These are phyloP conservation scores for Scaptomyza reducta DNA, from an alignment of 2,888 invertebrate species.

Conservation along the genomic window DNA sequence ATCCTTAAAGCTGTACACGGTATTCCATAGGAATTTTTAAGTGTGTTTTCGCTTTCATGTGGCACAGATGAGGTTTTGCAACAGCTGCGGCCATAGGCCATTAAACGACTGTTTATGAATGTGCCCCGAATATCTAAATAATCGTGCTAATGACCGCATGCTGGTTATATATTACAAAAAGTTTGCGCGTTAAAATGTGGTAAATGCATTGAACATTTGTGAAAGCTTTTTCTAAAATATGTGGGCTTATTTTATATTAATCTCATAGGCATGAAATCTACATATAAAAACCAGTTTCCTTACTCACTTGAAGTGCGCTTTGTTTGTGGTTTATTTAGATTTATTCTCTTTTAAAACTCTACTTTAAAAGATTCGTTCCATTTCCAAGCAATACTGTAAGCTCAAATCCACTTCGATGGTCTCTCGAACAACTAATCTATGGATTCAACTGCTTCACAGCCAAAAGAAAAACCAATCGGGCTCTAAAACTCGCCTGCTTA, in stretches of 20 bases:
- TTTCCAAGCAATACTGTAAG: background rate
- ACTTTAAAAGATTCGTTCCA: background rate
- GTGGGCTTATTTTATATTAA: background rate
- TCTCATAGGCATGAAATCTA: background rate
- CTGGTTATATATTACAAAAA: constrained; percentile 3
- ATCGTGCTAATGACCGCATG: constrained; percentile 6
- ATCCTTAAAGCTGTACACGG: background rate
- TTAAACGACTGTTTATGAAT: constrained; percentile 70
- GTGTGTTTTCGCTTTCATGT: constrained; percentile 14
- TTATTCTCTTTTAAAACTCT: background rate
- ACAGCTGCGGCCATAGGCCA: constrained; percentile 60
- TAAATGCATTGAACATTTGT: background rate
- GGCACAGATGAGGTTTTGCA: constrained; percentile 29
- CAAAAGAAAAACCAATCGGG: constrained; percentile 13
- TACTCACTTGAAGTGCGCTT: background rate
- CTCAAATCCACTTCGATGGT: constrained; percentile 20
- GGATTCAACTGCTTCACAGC: constrained; percentile 18
- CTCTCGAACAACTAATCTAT: constrained; percentile 30
- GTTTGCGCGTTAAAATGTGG: background rate
- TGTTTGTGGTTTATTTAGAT: background rate
- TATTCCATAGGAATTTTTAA: constrained; percentile 51
- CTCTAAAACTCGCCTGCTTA: constrained; percentile 12
- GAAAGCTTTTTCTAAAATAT: background rate
- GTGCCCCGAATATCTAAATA: constrained; percentile 50
- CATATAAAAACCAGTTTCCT: background rate